Conservation (phyloP, 1,140 invertebrate species). For the Heterodera schachtii region DNA sequence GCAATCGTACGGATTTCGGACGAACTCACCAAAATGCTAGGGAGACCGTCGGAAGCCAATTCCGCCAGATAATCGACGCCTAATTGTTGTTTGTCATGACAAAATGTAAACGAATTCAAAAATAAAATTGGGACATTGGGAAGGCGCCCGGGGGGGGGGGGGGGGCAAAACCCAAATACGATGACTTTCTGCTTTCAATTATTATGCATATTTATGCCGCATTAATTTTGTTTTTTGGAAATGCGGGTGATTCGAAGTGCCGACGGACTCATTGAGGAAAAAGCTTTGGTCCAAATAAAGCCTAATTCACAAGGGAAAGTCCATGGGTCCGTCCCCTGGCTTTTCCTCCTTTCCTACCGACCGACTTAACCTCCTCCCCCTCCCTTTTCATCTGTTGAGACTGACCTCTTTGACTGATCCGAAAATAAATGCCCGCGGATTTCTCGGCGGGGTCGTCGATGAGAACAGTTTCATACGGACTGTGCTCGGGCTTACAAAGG, state of each 20-base stretch:
- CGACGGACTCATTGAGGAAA: no score
- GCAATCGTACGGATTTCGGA: neutral
- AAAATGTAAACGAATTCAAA: neutral
- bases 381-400: neutral
- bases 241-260: no score
- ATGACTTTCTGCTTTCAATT: no score
- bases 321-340: neutral
- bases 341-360: neutral
- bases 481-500: conserved; percentile 5
- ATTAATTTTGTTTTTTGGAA: no score
- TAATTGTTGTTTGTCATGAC: neutral
- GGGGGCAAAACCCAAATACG: no score
- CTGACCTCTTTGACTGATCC: conserved; percentile 41
- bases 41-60: conserved; percentile 44
- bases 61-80: conserved; percentile 51
- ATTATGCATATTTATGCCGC: no score
- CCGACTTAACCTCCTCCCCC: neutral
- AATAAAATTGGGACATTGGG: no score
- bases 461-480: conserved; percentile 39
- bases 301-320: no score
- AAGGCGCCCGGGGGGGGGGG: no score
- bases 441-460: conserved; percentile 52
- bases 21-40: conserved; percentile 34
- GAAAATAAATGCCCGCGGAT: conserved; percentile 47
- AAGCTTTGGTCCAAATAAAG: no score